phyloP scores from a whole-genome alignment of 1,140 invertebrate species.

The Diorhabda sublineata region DNA sequence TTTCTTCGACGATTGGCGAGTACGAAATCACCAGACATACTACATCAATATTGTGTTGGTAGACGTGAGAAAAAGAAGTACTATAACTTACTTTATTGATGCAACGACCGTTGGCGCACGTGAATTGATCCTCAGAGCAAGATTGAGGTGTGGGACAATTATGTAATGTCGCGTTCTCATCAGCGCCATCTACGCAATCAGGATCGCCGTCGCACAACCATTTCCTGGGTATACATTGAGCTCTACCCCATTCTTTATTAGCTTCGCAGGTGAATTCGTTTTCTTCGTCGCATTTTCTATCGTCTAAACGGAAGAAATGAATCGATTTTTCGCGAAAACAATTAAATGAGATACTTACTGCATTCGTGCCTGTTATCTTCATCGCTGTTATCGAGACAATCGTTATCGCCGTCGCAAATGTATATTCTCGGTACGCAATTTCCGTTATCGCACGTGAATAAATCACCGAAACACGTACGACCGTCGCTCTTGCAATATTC shows the following conservation, averaged over 20 bases:
- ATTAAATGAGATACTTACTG: conserved; percentile 57
- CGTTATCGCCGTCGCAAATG: conserved; percentile 95
- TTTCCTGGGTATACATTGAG: conserved; percentile 88
- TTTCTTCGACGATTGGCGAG: no score
- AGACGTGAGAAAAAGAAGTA: not conserved
- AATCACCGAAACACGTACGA: conserved; percentile 90
- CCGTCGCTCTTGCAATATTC: conserved; percentile 91
- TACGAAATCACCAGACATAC: no score
- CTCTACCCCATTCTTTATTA: conserved; percentile 86
- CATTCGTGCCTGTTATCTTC: conserved; percentile 89
- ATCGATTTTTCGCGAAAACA: not conserved
- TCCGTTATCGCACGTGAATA: conserved; percentile 95
- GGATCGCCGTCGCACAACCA: conserved; percentile 96
- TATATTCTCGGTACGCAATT: conserved; percentile 95
- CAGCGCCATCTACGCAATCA: conserved; percentile 94
- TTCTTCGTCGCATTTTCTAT: conserved; percentile 85
- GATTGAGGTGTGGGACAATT: conserved; percentile 76
- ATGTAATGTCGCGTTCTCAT: conserved; percentile 82
- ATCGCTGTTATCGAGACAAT: conserved; percentile 90
- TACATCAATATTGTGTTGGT: no score
- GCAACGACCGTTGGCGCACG: conserved; percentile 86
- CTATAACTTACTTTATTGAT: conserved; percentile 55
- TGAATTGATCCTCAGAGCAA: conserved; percentile 83
- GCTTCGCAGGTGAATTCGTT: conserved; percentile 87
- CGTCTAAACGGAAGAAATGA: conserved; percentile 55